Evolutionary conservation across 2,113 vertebrate genomes (phyloP).

Genomic region (Ceyx melanurus): DNA sequence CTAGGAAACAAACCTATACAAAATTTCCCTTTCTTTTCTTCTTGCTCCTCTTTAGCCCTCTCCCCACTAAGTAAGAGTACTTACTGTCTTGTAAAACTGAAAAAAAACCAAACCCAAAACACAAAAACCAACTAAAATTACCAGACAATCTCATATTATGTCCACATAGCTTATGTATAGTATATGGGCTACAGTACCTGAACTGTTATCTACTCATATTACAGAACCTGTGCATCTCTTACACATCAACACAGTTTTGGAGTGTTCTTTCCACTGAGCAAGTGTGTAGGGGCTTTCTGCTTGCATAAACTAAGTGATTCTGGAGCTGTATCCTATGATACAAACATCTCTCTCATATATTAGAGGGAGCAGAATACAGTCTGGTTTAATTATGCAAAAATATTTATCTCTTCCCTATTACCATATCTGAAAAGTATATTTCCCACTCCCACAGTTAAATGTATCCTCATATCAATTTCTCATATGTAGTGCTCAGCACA

Average conservation of each 20-base stretch:
- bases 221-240: neutral
- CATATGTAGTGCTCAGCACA: neutral
- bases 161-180: neutral
- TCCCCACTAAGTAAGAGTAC: neutral
- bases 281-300: neutral
- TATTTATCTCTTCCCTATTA: conserved; percentile 45
- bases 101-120: neutral
- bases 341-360: neutral
- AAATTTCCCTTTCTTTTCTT: neutral
- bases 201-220: neutral
- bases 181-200: neutral
- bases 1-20: neutral
- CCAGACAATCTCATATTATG: neutral
- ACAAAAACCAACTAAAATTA: neutral
- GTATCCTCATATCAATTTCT: conserved; percentile 57
- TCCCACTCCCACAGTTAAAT: conserved; percentile 17
- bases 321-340: neutral
- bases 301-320: neutral
- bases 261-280: neutral
- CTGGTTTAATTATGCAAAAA: conserved; percentile 51
- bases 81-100: neutral
- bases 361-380: neutral
- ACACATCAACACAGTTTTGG: neutral
- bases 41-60: neutral
- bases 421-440: conserved; percentile 29